Conservation (phyloP, 2,797 vertebrate species). For the Antrozous pallidus region DNA sequence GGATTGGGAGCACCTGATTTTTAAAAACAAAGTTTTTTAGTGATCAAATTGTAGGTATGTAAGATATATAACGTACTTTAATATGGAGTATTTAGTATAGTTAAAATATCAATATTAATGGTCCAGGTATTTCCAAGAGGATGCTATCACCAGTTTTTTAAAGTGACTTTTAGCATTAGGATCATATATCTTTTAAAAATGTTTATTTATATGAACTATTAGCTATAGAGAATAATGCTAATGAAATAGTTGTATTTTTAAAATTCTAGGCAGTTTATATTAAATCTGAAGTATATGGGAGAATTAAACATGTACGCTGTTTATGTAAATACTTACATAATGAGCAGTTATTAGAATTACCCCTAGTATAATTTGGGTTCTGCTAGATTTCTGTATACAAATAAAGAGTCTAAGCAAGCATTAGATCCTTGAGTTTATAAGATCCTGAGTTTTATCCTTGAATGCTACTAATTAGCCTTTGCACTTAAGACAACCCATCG, state of each 20-base stretch:
- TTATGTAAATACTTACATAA: constrained; percentile 2
- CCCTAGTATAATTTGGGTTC: background rate
- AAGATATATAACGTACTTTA: background rate
- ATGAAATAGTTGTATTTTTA: background rate
- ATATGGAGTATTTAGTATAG: background rate
- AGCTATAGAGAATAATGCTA: background rate
- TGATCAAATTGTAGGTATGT: background rate
- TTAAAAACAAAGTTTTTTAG: background rate
- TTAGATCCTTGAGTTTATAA: background rate
- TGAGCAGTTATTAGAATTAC: background rate
- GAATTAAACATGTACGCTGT: constrained; percentile 4
- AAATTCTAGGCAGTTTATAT: background rate
- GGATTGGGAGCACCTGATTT: background rate
- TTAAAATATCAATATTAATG: background rate
- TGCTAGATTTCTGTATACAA: background rate
- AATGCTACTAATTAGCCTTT: background rate
- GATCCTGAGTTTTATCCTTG: constrained; percentile 2
- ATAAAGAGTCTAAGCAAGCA: background rate
- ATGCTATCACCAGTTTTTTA: background rate
- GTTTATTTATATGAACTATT: background rate
- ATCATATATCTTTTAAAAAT: background rate
- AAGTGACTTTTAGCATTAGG: background rate
- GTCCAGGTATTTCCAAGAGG: background rate
- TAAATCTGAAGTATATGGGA: background rate
- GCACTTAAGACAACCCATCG: background rate